Evolutionary conservation across 92 coral and sea anemone species (phyloP).

Genomic region (Epizoanthus fatuus): DNA sequence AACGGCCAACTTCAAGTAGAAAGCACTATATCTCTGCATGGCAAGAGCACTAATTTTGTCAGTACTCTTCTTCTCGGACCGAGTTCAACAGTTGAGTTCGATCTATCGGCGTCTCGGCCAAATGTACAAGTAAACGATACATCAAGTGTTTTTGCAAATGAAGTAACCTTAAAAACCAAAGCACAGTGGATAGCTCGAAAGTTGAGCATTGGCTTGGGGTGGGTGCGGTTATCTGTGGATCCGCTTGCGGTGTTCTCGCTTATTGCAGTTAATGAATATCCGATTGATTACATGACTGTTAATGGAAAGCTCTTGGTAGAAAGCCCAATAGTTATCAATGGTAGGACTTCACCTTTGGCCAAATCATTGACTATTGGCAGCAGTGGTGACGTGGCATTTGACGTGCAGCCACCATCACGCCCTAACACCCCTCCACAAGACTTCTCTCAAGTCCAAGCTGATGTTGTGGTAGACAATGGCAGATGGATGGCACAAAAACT

Average conservation of each 20-base stretch:
- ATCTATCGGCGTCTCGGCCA: neutral
- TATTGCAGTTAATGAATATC: slow-evolving; percentile 71
- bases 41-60: slow-evolving; percentile 61
- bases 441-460: slow-evolving; percentile 65
- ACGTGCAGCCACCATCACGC: slow-evolving; percentile 31
- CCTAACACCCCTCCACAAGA: slow-evolving; percentile 29
- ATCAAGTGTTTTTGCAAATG: slow-evolving; percentile 11
- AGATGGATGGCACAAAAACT: slow-evolving; percentile 69
- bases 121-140: slow-evolving; percentile 13
- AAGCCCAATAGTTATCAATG: slow-evolving; percentile 75
- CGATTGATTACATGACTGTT: slow-evolving; percentile 66
- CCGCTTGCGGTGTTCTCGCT: slow-evolving; percentile 69
- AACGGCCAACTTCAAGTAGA: slow-evolving; percentile 75
- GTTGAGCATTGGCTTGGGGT: slow-evolving; percentile 80
- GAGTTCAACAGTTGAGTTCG: slow-evolving; percentile 24
- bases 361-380: slow-evolving; percentile 61
- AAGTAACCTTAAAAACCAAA: slow-evolving; percentile 19
- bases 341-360: slow-evolving; percentile 78
- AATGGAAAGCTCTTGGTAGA: slow-evolving; percentile 71
- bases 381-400: slow-evolving; percentile 67
- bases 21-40: slow-evolving; percentile 73
- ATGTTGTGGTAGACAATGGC: slow-evolving; percentile 73
- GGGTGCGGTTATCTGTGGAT: slow-evolving; percentile 76
- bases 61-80: slow-evolving; percentile 23
- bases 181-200: slow-evolving; percentile 71